These are phyloP conservation scores for Halocynthia aurantium DNA, from an alignment of 23 tunicate genomes.

Conservation along the genomic window DNA sequence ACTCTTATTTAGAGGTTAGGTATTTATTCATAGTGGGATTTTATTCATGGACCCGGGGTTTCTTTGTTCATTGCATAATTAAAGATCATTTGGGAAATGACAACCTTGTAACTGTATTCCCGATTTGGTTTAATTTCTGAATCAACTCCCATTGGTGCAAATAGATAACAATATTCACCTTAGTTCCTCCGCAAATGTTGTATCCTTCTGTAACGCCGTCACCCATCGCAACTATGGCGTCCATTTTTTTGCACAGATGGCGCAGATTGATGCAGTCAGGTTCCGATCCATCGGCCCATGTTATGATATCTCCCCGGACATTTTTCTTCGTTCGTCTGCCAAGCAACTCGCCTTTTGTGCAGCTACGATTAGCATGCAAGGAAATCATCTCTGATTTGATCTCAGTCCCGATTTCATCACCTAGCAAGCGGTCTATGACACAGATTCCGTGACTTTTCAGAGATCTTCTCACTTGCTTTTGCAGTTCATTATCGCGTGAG, in stretches of 20 bases:
- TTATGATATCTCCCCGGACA: conserved; percentile 46
- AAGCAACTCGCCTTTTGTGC: conserved; percentile 49
- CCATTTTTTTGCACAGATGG: conserved; percentile 46
- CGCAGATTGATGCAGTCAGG: conserved; percentile 21
- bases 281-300: conserved; percentile 47
- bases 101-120: no score
- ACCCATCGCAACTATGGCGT: conserved; percentile 8
- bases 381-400: conserved; percentile 45
- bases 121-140: no score
- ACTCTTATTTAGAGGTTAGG: no score
- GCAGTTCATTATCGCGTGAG: not conserved
- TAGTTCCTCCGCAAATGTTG: conserved; percentile 1
- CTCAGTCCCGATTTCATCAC: conserved; percentile 22
- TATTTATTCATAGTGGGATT: no score
- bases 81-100: no score
- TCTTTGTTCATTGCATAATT: no score
- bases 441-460: conserved; percentile 15
- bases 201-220: not conserved
- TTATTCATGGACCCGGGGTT: no score
- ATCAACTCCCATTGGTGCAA: no score
- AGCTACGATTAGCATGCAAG: conserved; percentile 44
- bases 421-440: not conserved
- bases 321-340: conserved; percentile 21
- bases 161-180: not conserved
- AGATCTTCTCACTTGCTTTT: not conserved